Evolutionary conservation across 2,797 vertebrate genomes (phyloP), one percentile per base, ranked within the genome.

Genomic region (Cuculus canorus): DNA sequence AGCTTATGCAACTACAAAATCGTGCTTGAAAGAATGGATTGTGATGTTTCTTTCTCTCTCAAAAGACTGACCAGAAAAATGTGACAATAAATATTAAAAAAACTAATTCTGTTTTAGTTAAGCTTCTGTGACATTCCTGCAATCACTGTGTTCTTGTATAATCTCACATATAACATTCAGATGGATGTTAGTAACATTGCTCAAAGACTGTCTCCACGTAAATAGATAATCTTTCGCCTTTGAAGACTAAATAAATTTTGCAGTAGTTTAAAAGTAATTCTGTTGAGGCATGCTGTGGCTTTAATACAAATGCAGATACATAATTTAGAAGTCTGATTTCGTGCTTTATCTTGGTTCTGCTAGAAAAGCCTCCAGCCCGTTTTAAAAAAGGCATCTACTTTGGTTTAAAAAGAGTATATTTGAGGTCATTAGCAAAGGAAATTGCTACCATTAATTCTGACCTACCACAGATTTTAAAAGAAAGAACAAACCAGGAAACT

Each of bases 361-460:
- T 50, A 43, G 64, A 82, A 81, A 5, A 82, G 24, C 64, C 52
- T 85, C 70, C 32, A 24, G 41, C 13, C 30, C 41, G 82, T 76
- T 86, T 78, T 43, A 1, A 53, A 82, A 83, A 88, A 77, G 71
- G 39, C 43, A 53, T 53, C n/a, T 75, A 65, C 17, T 52, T 41
- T 69, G n/a, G 47, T 75, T 60, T 91, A 59, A 92, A 92, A 53
- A 47, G 25, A 92, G 21, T 66, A 7, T 79, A 85, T 59, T 53
- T 92, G 66, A 96, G 73, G 64, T 82, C 53, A 85, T 92, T 63
- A 87, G 60, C 56, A 90, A 94, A 95, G 91, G 86, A 94, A 95
- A 96, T 94, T 73, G 65, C 70, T 82, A 87, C 86, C 92, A 86
- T 60, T 96, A 93, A 95, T 88, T 93, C 73, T 90, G 68, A 88